Evolutionary conservation across 2,888 invertebrate species (phyloP), one percentile per base, ranked within the genome.

Genomic region (Erpobdella octoculata): DNA sequence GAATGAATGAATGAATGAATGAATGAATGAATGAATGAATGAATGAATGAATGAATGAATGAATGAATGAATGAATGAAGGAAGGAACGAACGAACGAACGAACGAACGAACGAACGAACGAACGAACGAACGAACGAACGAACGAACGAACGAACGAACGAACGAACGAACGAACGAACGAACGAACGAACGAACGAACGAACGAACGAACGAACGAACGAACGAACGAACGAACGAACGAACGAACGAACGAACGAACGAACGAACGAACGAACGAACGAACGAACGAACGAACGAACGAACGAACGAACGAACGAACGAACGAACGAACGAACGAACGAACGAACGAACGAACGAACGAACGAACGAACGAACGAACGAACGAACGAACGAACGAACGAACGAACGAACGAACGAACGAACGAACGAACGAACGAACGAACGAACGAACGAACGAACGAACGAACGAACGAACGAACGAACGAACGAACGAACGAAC

Each of bases 81-180:
- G 67, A 67, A 1, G 41, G 72, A 18, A 38, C 58, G 64, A 37
- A 31, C 46, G 70, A 21, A 37, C 68, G 46, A 25, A 58, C 53
- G 62, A 36, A 58, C 59, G 62, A 37, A 58, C 67, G 46, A 58
- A 58, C 67, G 62, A 37, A 41, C 59, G 62, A 58, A 59, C 38
- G 46, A 58, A 67, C 67, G 48, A 58, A 58, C 67, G 64, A 25
- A 58, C 67, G 64, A 37, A 37, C 58, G 59, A 36, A 37, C 46
- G 69, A 28, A 48, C 31, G 59, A 33, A 33, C 28, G 68, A 12
- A 58, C 31, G 69, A 18, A 33, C 35, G 65, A 31, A 5, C 48
- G 41, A 53, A 33, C 67, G 59, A 25, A 37, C 48, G 65, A 38
- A 41, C 65, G 67, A 67, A 25, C 41, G 35, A 58, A 58, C n/a